Percentiles rank a stretch among this genome's conserved stretches.
Conservation (phyloP, 2,797 vertebrate species). For the Myotis planiceps region DNA sequence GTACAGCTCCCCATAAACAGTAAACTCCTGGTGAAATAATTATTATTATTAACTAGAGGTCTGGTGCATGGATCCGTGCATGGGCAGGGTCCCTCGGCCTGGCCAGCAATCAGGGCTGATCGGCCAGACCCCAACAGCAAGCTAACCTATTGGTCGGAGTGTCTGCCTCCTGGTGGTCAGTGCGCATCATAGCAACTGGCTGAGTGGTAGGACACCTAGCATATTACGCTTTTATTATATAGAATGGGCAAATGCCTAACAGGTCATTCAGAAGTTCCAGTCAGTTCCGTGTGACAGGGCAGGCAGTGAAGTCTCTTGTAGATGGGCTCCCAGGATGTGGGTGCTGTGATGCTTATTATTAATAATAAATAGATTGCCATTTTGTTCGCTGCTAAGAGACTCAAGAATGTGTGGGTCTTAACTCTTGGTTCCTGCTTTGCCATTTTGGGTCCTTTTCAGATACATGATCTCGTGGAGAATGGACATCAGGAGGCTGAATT, state of each 20-base stretch:
- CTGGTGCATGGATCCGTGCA: too few relatives aligned
- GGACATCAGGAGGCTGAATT: not conserved
- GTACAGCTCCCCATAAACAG: not conserved
- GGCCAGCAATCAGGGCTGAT: too few relatives aligned
- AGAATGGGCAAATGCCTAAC: not conserved
- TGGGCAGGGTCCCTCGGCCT: too few relatives aligned
- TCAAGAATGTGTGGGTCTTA: not conserved
- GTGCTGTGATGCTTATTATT: not conserved
- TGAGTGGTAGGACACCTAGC: too few relatives aligned
- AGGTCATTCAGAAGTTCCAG: not conserved
- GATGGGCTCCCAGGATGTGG: not conserved
- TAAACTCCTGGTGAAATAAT: not conserved
- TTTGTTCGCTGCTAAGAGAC: not conserved
- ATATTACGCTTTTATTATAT: too few relatives aligned
- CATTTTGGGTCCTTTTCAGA: not conserved
- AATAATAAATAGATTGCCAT: not conserved
- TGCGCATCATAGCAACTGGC: too few relatives aligned
- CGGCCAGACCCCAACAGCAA: too few relatives aligned
- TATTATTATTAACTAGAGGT: not conserved
- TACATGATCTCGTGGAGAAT: not conserved
- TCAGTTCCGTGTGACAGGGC: not conserved
- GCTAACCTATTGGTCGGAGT: too few relatives aligned
- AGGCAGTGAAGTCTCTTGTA: not conserved
- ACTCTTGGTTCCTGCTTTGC: not conserved
- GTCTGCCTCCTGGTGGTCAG: too few relatives aligned